Conservation (phyloP, 2,888 invertebrate genomes). For the Encarsia formosa region DNA sequence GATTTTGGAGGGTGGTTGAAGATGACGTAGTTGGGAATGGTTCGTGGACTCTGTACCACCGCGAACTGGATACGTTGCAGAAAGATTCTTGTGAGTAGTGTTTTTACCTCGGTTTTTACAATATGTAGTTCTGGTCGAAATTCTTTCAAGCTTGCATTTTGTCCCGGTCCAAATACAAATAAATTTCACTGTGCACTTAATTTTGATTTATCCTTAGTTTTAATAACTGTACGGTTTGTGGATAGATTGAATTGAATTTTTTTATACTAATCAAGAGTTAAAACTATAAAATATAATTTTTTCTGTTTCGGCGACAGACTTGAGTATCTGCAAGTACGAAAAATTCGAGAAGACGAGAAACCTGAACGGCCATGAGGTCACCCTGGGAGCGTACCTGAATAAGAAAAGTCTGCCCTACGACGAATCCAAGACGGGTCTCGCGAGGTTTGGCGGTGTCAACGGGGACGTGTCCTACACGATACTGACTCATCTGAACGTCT, state of each 20-base stretch:
- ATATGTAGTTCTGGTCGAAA: too few species aligned
- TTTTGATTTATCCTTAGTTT: too few species aligned
- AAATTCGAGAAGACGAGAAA: constrained; percentile 27
- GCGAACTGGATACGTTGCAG: too few species aligned
- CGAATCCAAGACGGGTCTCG: neutral
- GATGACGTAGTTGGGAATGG: neutral
- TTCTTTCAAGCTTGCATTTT: too few species aligned
- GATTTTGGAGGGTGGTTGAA: neutral
- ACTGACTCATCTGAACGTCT: constrained; percentile 26
- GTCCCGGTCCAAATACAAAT: too few species aligned
- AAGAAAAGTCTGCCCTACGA: constrained; percentile 25
- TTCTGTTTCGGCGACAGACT: constrained; percentile 8
- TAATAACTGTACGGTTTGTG: too few species aligned
- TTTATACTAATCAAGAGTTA: too few species aligned
- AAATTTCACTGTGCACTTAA: too few species aligned
- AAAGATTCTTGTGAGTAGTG: constrained; percentile 1
- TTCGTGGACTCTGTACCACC: constrained; percentile 1
- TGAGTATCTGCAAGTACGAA: constrained; percentile 24
- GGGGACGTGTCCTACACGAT: constrained; percentile 28
- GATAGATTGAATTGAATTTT: too few species aligned
- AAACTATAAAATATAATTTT: neutral
- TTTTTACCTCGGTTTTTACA: too few species aligned
- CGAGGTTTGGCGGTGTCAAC: constrained; percentile 30
- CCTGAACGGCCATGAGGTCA: constrained; percentile 29
- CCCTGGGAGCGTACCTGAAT: constrained; percentile 27